Evolutionary conservation across 2,113 vertebrate species (phyloP).

Genomic region (Ageneiosus marmoratus): DNA sequence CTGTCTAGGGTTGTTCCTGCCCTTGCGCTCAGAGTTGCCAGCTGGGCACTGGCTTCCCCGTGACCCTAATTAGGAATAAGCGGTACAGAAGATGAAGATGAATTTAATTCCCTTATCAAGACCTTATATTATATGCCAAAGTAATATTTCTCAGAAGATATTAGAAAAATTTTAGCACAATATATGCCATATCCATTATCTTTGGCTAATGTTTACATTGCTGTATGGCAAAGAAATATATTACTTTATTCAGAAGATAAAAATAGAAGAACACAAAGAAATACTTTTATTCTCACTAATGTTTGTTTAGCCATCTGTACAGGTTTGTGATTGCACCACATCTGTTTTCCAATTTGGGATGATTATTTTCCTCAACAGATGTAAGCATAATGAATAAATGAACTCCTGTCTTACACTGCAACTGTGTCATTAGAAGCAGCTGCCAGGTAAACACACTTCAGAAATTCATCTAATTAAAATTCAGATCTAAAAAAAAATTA

Average conservation of each 20-base stretch:
- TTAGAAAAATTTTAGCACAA: no score
- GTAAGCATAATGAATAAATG: slow-evolving; percentile 49
- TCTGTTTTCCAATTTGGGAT: slow-evolving; percentile 38
- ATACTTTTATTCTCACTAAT: slow-evolving; percentile 6
- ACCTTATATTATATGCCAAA: no score
- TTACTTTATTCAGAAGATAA: neutral
- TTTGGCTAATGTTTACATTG: no score
- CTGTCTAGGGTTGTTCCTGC: no score
- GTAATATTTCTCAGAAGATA: no score
- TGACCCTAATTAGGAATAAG: no score
- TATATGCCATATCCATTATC: no score
- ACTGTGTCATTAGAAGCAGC: slow-evolving; percentile 58
- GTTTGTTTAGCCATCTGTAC: slow-evolving; percentile 45
- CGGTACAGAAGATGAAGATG: no score
- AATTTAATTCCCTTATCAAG: no score
- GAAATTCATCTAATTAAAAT: slow-evolving; percentile 76
- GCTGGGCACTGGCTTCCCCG: no score
- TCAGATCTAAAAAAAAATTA: slow-evolving; percentile 78
- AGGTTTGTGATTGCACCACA: slow-evolving; percentile 35
- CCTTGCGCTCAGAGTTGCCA: no score
- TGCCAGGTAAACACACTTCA: slow-evolving; percentile 53
- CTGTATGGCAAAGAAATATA: no score
- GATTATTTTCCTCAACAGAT: slow-evolving; percentile 38
- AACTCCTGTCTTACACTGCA: slow-evolving; percentile 37
- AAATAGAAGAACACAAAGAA: neutral